Evolutionary conservation across 2,888 invertebrate species (phyloP).

Genomic region (Philaethria dido): DNA sequence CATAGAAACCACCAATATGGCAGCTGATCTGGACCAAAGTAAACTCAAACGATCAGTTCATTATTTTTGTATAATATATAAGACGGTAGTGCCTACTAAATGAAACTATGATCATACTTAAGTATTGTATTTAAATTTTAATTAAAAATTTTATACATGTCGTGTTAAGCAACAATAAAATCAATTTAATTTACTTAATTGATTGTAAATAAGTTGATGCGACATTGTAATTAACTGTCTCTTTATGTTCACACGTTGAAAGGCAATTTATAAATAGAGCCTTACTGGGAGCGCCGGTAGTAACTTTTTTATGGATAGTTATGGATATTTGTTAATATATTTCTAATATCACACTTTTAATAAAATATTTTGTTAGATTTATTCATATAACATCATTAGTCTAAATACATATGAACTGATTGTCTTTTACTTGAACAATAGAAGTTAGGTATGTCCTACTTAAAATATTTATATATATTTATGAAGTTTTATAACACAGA

Average conservation of each 20-base stretch:
- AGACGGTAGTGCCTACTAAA: too few species aligned
- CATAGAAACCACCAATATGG: constrained; percentile 56
- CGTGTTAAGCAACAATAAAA: constrained; percentile 14
- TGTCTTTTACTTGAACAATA: background rate
- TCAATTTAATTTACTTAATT: constrained; percentile 40
- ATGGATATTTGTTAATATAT: constrained; percentile 44
- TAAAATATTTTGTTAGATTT: background rate
- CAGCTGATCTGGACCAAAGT: constrained; percentile 35
- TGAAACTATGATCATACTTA: background rate
- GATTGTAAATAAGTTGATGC: constrained; percentile 30
- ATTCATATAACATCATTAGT: background rate
- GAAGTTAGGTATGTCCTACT: background rate
- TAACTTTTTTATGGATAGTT: constrained; percentile 76
- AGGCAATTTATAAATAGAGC: constrained; percentile 78
- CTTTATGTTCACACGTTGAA: constrained; percentile 66
- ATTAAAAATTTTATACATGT: background rate
- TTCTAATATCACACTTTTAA: background rate
- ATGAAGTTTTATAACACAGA: constrained; percentile 21
- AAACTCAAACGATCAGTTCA: background rate
- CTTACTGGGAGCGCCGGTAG: constrained; percentile 69
- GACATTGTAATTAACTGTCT: constrained; percentile 47
- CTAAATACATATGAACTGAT: background rate
- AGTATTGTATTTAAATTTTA: background rate
- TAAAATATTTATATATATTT: constrained; percentile 9
- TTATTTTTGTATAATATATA: background rate